Conservation (phyloP, 2,113 vertebrate genomes). For the Mungos mungo region DNA sequence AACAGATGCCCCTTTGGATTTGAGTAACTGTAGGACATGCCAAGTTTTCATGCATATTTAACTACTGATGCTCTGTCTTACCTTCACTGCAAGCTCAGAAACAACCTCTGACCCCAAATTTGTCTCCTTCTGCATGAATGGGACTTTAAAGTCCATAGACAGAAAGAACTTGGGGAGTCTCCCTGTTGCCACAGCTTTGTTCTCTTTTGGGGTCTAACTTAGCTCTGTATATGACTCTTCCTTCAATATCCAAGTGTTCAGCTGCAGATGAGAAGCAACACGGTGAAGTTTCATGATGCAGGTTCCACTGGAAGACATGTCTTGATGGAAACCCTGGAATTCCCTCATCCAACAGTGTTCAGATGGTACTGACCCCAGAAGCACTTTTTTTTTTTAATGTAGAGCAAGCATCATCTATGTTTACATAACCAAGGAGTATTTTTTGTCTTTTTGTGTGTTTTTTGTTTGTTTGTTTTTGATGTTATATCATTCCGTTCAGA, state of each 20-base stretch:
- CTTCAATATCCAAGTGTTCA: neutral
- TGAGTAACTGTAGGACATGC: neutral
- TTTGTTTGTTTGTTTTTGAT: neutral
- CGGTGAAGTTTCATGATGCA: conserved; percentile 50
- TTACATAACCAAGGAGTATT: neutral
- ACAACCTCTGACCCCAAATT: too few relatives aligned
- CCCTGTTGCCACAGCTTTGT: neutral
- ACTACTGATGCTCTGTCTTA: neutral
- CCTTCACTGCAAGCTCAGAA: neutral
- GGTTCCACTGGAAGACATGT: conserved; percentile 42
- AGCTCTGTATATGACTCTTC: neutral
- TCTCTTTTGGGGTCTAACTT: neutral
- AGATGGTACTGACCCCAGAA: conserved; percentile 63
- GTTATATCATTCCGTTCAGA: neutral
- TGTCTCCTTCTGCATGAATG: neutral
- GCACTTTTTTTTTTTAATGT: neutral
- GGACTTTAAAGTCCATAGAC: neutral
- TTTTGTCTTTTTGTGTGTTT: neutral
- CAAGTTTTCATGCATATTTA: neutral
- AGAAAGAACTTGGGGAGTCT: neutral
- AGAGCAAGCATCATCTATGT: conserved; percentile 31
- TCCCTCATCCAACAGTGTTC: conserved; percentile 68
- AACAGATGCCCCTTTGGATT: conserved; percentile 1
- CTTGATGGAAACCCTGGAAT: conserved; percentile 49
- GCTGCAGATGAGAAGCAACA: neutral